Evolutionary conservation across 2,113 vertebrate species (phyloP).

Genomic region (Charina bottae): DNA sequence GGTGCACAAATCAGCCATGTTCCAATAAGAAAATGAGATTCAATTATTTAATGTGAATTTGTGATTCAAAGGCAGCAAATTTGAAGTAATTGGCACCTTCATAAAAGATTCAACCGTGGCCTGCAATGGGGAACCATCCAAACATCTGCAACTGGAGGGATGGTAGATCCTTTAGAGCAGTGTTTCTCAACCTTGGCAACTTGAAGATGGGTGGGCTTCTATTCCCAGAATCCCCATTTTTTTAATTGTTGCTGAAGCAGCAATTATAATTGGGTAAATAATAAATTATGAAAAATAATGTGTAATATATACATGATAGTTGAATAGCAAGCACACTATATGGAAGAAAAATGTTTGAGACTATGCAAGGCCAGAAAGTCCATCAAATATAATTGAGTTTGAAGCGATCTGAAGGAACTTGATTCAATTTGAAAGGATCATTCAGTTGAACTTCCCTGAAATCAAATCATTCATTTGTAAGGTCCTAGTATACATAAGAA

Average conservation of each 20-base stretch:
- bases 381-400: neutral
- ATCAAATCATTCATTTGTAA: neutral
- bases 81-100: no score
- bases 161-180: no score
- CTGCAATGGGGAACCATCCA: no score
- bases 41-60: neutral
- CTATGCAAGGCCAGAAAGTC: neutral
- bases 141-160: no score
- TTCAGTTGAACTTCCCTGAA: neutral
- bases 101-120: no score
- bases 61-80: neutral
- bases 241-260: no score
- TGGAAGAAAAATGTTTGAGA: neutral
- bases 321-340: neutral
- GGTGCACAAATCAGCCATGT: neutral
- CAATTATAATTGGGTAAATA: neutral
- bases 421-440: neutral
- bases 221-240: no score
- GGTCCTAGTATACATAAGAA: neutral
- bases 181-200: no score
- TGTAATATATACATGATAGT: neutral
- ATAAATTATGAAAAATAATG: neutral
- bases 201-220: no score
- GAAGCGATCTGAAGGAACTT: neutral
- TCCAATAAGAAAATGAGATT: neutral